A percentile compares a stretch with the other conserved stretches of the same genome.
Evolutionary conservation across 2,888 invertebrate genomes (phyloP).

Genomic region (Hirtodrosophila trivittata): DNA sequence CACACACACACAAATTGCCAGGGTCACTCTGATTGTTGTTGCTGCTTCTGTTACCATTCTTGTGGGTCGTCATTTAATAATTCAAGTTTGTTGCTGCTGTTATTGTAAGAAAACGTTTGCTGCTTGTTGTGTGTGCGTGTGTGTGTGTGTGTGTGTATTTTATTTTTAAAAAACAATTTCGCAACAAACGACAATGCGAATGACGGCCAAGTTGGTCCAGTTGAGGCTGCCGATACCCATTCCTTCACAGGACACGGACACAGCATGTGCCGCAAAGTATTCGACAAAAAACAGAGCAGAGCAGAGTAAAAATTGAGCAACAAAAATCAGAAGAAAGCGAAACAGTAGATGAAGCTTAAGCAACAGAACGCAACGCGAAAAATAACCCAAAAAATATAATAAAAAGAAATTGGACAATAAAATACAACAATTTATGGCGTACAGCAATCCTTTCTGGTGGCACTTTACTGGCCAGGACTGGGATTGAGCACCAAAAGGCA

Average conservation of each 20-base stretch:
- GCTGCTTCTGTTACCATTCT: constrained; percentile 40
- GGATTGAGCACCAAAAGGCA: constrained; percentile 5
- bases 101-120: constrained; percentile 42
- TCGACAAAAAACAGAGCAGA: constrained; percentile 24
- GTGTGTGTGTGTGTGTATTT: constrained; percentile 30
- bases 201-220: constrained; percentile 63
- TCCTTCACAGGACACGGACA: constrained; percentile 46
- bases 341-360: constrained; percentile 74
- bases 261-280: constrained; percentile 75
- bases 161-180: constrained; percentile 72
- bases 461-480: constrained; percentile 49
- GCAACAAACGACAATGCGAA: constrained; percentile 63
- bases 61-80: constrained; percentile 69
- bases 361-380: constrained; percentile 63
- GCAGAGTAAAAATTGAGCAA: neutral
- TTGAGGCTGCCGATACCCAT: constrained; percentile 10
- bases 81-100: constrained; percentile 55
- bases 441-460: constrained; percentile 75
- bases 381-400: constrained; percentile 71
- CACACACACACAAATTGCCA: constrained; percentile 2
- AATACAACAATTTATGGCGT: constrained; percentile 77
- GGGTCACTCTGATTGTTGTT: constrained; percentile 40
- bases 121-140: constrained; percentile 5
- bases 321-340: constrained; percentile 44
- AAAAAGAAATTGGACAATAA: constrained; percentile 80